A percentile compares a stretch with the other conserved stretches of the same genome.
These are phyloP conservation scores for Himantopus leucocephalus DNA, from an alignment of 2,113 vertebrate genomes.

Conservation along the genomic window DNA sequence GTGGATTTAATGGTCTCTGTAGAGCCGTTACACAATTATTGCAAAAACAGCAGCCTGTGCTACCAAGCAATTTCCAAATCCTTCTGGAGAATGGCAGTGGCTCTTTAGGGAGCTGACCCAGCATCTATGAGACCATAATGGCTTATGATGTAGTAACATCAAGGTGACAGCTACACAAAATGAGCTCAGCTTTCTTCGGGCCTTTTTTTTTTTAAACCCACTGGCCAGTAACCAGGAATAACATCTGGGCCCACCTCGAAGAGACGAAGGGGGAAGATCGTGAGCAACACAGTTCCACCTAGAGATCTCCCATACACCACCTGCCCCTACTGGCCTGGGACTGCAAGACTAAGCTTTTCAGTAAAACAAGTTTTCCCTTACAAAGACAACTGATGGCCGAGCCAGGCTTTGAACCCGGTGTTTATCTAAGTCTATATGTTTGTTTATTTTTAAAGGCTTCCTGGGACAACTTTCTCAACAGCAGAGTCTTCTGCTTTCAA, in stretches of 20 bases:
- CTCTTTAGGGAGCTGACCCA: not conserved
- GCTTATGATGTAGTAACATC: not conserved
- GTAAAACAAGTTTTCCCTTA: not conserved
- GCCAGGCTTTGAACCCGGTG: not conserved
- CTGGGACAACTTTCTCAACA: not conserved
- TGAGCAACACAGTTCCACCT: not conserved
- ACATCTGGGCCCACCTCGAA: not conserved
- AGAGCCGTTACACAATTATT: not conserved
- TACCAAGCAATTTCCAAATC: not conserved
- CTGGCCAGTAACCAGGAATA: not conserved
- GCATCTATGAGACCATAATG: not conserved
- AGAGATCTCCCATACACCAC: not conserved
- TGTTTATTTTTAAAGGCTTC: not conserved
- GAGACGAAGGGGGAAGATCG: not conserved
- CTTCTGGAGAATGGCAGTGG: not conserved
- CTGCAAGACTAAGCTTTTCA: not conserved
- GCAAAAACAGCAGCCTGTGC: not conserved
- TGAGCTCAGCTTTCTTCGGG: not conserved
- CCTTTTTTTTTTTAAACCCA: not conserved
- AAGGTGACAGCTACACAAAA: not conserved
- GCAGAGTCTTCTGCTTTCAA: not conserved
- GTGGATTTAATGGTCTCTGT: not conserved
- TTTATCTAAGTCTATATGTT: not conserved
- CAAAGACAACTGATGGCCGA: not conserved
- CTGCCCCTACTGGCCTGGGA: not conserved